These are phyloP conservation scores for Tetrao urogallus DNA, from an alignment of 2,113 vertebrate species.

Conservation along the genomic window DNA sequence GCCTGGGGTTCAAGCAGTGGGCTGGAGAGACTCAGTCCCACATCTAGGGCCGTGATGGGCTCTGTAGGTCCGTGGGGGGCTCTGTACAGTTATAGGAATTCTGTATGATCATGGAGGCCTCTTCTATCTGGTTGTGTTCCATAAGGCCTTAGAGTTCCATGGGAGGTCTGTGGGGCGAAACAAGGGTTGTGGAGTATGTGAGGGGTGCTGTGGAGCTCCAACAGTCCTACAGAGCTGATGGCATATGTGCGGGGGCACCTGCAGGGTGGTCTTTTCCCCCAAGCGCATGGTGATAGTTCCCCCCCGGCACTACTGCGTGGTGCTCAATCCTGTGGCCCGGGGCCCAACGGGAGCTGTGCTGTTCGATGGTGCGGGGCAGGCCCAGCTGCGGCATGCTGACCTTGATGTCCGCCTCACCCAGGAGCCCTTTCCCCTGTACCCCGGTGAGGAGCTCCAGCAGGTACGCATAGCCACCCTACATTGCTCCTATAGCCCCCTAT, in stretches of 20 bases:
- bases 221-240: neutral
- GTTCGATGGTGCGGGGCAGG: constrained; percentile 84
- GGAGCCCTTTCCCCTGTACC: neutral
- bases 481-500: no score
- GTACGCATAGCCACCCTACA: neutral
- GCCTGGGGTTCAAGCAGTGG: neutral
- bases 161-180: neutral
- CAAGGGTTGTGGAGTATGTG: neutral
- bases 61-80: no score
- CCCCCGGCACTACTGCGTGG: constrained; percentile 88
- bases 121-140: no score
- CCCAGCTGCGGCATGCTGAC: constrained; percentile 84
- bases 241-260: neutral
- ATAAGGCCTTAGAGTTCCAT: neutral
- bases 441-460: neutral
- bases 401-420: neutral
- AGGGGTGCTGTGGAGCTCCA: neutral
- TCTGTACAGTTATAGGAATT: neutral
- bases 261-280: constrained; percentile 84
- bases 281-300: constrained; percentile 87
- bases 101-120: neutral
- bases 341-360: constrained; percentile 65
- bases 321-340: constrained; percentile 83
- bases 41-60: neutral
- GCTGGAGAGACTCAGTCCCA: neutral